These are phyloP conservation scores for Hirtodrosophila histrioides DNA, from an alignment of 2,888 invertebrate genomes.

Conservation along the genomic window DNA sequence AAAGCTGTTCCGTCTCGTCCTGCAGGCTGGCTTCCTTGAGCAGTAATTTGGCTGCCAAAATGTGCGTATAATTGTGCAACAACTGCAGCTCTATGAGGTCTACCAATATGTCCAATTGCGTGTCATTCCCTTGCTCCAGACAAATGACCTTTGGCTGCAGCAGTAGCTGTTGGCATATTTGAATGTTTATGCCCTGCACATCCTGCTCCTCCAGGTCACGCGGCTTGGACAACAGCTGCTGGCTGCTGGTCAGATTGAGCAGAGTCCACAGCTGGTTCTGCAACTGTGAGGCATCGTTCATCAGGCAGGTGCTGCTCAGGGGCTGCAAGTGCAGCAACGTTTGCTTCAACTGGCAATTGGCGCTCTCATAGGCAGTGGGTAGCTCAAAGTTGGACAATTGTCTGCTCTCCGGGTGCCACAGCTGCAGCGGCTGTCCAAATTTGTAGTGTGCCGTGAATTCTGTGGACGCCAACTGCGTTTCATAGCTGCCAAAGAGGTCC, in stretches of 20 bases:
- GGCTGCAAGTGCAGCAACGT: conserved; percentile 74
- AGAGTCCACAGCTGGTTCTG: conserved; percentile 48
- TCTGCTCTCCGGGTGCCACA: conserved; percentile 59
- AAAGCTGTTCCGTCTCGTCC: conserved; percentile 46
- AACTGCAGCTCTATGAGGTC: conserved; percentile 52
- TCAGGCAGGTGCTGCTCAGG: conserved; percentile 56
- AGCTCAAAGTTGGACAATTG: conserved; percentile 61
- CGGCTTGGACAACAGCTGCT: conserved; percentile 61
- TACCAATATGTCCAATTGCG: conserved; percentile 34
- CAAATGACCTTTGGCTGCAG: conserved; percentile 23
- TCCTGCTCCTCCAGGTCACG: conserved; percentile 45
- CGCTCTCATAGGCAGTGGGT: conserved; percentile 71
- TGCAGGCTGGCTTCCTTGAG: conserved; percentile 17
- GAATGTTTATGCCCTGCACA: conserved; percentile 22
- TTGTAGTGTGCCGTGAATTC: conserved; percentile 59
- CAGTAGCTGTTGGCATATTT: conserved; percentile 44
- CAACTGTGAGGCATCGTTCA: conserved; percentile 47
- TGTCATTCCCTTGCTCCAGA: conserved; percentile 40
- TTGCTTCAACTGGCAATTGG: conserved; percentile 73
- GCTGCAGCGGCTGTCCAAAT: conserved; percentile 70
- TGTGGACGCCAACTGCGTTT: conserved; percentile 10
- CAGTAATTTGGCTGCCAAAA: conserved; percentile 42
- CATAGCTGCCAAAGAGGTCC: conserved; percentile 39
- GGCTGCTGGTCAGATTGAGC: conserved; percentile 49
- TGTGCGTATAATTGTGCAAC: conserved; percentile 67